Conservation (phyloP, 2,888 invertebrate species). For the Harmothoe impar region DNA sequence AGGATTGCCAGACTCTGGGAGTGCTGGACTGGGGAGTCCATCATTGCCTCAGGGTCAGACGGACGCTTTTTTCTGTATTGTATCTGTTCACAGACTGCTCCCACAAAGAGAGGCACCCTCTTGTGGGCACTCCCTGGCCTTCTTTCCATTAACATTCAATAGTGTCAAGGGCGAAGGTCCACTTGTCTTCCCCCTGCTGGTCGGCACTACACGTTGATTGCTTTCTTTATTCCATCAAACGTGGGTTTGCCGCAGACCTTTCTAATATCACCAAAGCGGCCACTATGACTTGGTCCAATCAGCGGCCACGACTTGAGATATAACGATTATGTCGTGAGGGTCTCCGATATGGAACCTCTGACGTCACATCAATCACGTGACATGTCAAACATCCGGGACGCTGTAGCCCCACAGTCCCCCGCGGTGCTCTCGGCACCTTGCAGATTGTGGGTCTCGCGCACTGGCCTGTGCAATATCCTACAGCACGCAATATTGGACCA, state of each 20-base stretch:
- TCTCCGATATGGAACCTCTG: conserved; percentile 36
- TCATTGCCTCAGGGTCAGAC: too few relatives aligned
- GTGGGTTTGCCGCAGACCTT: not conserved
- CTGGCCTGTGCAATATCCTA: not conserved
- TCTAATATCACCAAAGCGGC: conserved; percentile 33
- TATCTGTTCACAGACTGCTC: too few relatives aligned
- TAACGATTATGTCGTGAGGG: conserved; percentile 51
- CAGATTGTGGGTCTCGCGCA: not conserved
- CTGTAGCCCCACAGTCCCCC: conserved; percentile 38
- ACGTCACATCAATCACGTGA: conserved; percentile 56
- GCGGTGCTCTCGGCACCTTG: conserved; percentile 17
- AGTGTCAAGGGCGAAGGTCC: not conserved
- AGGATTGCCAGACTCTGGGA: too few relatives aligned
- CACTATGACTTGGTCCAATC: conserved; percentile 25
- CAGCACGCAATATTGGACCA: conserved; percentile 42
- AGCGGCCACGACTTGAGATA: conserved; percentile 22
- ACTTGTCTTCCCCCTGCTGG: not conserved
- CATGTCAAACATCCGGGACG: conserved; percentile 25
- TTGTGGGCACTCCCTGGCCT: not conserved
- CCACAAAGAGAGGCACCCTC: too few relatives aligned
- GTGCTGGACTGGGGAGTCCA: too few relatives aligned
- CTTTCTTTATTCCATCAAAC: conserved; percentile 46
- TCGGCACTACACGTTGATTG: conserved; percentile 15
- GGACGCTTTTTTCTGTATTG: too few relatives aligned
- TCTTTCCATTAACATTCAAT: conserved; percentile 7